Evolutionary conservation across 2,113 vertebrate species (phyloP).

Genomic region (Camelus dromedarius): DNA sequence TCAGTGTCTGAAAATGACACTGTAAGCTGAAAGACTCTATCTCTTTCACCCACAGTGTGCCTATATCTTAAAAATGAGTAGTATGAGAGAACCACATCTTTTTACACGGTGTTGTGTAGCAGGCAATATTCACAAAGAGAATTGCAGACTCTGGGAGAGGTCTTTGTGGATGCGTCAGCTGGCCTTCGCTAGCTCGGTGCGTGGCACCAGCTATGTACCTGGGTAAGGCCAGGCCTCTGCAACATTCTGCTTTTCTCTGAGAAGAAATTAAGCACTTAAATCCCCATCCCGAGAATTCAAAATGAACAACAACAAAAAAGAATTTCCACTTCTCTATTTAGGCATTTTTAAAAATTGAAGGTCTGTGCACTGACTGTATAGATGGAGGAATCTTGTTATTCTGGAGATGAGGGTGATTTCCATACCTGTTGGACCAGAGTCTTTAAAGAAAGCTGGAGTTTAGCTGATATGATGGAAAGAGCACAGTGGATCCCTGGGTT

Average conservation of each 20-base stretch:
- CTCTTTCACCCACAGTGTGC: slow-evolving; percentile 55
- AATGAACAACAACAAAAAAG: background rate
- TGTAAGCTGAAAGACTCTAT: slow-evolving; percentile 19
- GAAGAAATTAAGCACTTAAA: slow-evolving; percentile 15
- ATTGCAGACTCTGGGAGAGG: slow-evolving; percentile 7
- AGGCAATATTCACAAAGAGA: slow-evolving; percentile 56
- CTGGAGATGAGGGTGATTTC: background rate
- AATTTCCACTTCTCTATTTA: background rate
- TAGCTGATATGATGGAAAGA: background rate
- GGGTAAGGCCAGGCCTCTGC: background rate
- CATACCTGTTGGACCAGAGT: slow-evolving; percentile 69
- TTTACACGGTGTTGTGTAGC: slow-evolving; percentile 65
- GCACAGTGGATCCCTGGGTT: background rate
- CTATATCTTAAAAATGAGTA: slow-evolving; percentile 63
- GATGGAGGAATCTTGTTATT: slow-evolving; percentile 15
- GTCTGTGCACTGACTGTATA: background rate
- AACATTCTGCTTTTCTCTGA: slow-evolving; percentile 5
- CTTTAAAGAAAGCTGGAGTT: slow-evolving; percentile 27
- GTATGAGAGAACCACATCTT: slow-evolving; percentile 62
- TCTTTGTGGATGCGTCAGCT: slow-evolving; percentile 34
- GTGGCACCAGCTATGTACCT: slow-evolving; percentile 34
- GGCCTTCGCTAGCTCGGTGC: slow-evolving; percentile 26
- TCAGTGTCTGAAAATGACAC: slow-evolving; percentile 12
- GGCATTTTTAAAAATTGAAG: background rate
- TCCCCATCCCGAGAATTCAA: background rate